Conservation (phyloP, 2,113 vertebrate genomes). For the Phycodurus eques region DNA sequence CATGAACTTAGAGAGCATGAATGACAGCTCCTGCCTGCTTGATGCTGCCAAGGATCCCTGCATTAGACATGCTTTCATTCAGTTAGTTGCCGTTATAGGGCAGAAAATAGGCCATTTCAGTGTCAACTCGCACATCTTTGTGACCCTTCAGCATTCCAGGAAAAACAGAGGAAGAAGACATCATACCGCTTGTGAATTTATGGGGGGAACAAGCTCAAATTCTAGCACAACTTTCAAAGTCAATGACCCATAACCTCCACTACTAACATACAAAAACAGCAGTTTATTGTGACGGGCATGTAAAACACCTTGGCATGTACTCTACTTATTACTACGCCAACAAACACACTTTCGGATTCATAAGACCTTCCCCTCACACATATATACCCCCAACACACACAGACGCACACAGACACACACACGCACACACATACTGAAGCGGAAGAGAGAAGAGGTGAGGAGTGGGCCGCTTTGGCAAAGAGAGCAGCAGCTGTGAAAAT, state of each 20-base stretch:
- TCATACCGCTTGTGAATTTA: neutral
- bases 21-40: neutral
- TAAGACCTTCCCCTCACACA: constrained; percentile 40
- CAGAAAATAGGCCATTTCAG: neutral
- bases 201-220: neutral
- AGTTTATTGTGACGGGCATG: neutral
- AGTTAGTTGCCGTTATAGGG: neutral
- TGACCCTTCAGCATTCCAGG: neutral
- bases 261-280: neutral
- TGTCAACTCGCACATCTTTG: constrained; percentile 1
- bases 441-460: constrained; percentile 41
- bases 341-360: constrained; percentile 30
- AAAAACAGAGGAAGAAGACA: neutral
- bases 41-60: neutral
- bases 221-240: neutral
- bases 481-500: constrained; percentile 67
- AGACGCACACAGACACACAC: constrained; percentile 16
- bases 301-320: neutral
- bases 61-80: neutral
- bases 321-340: constrained; percentile 30
- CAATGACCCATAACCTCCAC: neutral
- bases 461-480: constrained; percentile 39
- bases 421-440: constrained; percentile 8
- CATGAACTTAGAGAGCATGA: neutral
- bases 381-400: constrained; percentile 31